These are phyloP conservation scores for Helicoverpa zea DNA, from an alignment of 1,140 invertebrate species.

Conservation along the genomic window DNA sequence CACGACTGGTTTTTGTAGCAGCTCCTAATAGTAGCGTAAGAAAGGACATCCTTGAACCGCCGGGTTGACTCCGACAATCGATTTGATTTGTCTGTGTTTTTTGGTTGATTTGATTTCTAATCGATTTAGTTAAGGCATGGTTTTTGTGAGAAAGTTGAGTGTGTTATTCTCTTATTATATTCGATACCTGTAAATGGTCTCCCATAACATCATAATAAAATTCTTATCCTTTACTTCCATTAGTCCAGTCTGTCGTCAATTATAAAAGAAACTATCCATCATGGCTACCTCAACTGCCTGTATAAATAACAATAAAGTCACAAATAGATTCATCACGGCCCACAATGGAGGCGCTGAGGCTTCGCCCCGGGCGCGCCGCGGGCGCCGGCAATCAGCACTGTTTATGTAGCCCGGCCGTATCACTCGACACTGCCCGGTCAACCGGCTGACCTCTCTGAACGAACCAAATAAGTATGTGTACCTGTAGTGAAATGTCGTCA, in stretches of 20 bases:
- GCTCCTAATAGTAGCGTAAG: neutral
- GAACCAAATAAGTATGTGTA: neutral
- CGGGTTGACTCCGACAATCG: neutral
- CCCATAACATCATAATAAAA: no score
- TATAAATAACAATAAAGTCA: neutral
- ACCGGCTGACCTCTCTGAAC: neutral
- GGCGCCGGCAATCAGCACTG: neutral
- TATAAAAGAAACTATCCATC: no score
- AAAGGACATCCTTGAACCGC: constrained; percentile 22
- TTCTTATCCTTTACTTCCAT: no score
- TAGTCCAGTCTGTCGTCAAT: no score
- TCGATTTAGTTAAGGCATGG: neutral
- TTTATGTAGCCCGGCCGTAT: neutral
- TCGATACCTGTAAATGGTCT: no score
- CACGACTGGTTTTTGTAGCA: constrained; percentile 26
- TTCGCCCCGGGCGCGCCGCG: neutral
- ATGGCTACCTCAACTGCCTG: no score
- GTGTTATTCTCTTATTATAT: no score
- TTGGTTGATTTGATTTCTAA: neutral
- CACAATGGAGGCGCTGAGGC: neutral
- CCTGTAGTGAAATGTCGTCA: neutral
- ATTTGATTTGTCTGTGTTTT: constrained; percentile 7
- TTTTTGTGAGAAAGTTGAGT: no score
- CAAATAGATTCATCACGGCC: neutral
- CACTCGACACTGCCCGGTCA: neutral